Evolutionary conservation across 2,888 invertebrate genomes (phyloP).

Genomic region (Tromatobia lineatoria): DNA sequence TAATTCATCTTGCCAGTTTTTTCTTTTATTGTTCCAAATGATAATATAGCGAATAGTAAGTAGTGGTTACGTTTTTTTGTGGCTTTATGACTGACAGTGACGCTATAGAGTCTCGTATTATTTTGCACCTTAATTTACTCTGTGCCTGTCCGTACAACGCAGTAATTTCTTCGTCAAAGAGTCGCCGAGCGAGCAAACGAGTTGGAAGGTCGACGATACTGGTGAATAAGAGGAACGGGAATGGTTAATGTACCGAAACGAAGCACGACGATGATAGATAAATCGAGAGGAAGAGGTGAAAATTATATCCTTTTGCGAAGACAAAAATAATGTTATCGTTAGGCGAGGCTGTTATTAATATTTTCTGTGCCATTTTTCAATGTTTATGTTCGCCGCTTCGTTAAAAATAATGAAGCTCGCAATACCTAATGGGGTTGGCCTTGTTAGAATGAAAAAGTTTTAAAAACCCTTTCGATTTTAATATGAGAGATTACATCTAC

Average conservation of each 20-base stretch:
- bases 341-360: neutral
- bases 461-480: too few relatives aligned
- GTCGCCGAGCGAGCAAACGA: slow-evolving; percentile 5
- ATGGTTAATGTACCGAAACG: slow-evolving; percentile 27
- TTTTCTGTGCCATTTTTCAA: neutral
- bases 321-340: neutral
- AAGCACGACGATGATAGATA: slow-evolving; percentile 3
- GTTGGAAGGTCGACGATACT: slow-evolving; percentile 23
- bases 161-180: slow-evolving; percentile 45
- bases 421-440: neutral
- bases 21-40: neutral
- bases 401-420: neutral
- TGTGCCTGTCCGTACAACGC: neutral
- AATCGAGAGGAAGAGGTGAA: slow-evolving; percentile 9
- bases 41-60: neutral
- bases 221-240: neutral
- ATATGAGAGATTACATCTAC: too few relatives aligned
- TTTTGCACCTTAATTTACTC: slow-evolving; percentile 7
- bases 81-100: neutral
- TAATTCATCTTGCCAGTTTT: neutral
- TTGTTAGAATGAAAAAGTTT: too few relatives aligned
- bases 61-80: neutral
- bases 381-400: neutral
- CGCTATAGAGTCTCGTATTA: neutral
- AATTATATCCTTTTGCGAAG: neutral